Evolutionary conservation across 2,888 invertebrate genomes (phyloP), one percentile per base, ranked within the genome.

Genomic region (Eupithecia subfuscata): DNA sequence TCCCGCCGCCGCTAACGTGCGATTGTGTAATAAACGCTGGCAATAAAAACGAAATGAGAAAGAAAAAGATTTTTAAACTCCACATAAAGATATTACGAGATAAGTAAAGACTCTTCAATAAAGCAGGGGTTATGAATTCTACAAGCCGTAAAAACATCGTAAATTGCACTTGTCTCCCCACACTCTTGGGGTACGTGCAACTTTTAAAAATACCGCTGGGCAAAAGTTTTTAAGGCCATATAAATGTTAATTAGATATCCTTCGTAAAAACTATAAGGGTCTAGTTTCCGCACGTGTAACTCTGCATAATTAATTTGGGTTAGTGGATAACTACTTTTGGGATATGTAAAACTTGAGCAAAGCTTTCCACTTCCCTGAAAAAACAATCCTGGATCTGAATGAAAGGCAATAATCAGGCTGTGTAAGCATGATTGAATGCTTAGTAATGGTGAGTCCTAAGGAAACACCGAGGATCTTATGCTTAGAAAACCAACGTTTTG

Each of bases 81-180:
- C 83, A 80, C 84, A 84, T 87, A 88, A 88, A 87, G 83, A 87
- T 87, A 87, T 87, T 85, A 88, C 83, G 86, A 86, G 85, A 87
- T 87, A 87, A 86, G 84, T 84, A 86, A 85, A 85, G 85, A 82
- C 81, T 82, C 83, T 83, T 83, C 87, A 85, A 87, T 89, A 87
- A 87, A 87, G 86, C 82, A 79, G 80, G 81, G 80, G 79, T 84
- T 86, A 83, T 86, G 86, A 88, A 89, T 89, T 37, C 83, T 86
- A 85, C 82, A 85, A 87, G 84, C 83, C 85, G 83, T 89, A 88
- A 88, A 88, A 87, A 86, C 81, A 84, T 85, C 88, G 84, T 88
- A 87, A 87, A 88, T 84, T 81, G 81, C 82, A 86, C 82, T 84
- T 84, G 83, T 77, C 70, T 74, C 70, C 43, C 75, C 63, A 74